Percentiles rank a stretch among this genome's conserved stretches.
phyloP scores from a whole-genome alignment of 2,113 vertebrate genomes.

The Protomyctophum bolini region DNA sequence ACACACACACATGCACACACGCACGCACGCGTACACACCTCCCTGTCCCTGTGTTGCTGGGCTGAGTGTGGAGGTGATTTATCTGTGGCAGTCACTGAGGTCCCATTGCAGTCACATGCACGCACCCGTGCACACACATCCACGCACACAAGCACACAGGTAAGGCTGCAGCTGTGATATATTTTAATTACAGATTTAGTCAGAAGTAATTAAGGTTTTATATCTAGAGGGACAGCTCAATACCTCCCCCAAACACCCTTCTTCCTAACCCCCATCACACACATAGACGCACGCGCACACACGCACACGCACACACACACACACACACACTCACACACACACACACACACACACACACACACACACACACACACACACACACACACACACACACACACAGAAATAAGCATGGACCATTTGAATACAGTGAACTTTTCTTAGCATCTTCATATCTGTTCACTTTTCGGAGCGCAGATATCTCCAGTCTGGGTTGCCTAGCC shows the following conservation, averaged over 20 bases:
- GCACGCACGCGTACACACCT: neutral
- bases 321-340: conserved; percentile 9
- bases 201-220: conserved; percentile 92
- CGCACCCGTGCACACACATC: conserved; percentile 67
- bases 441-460: too few relatives aligned
- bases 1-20: too few relatives aligned
- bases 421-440: too few relatives aligned
- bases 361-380: conserved; percentile 24
- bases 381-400: conserved; percentile 12
- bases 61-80: conserved; percentile 80
- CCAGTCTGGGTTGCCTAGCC: too few relatives aligned
- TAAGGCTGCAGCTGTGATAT: conserved; percentile 86
- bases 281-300: conserved; percentile 19
- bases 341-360: neutral
- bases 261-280: neutral
- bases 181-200: conserved; percentile 97
- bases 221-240: conserved; percentile 79
- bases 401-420: neutral
- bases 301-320: conserved; percentile 2
- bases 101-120: conserved; percentile 70
- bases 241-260: conserved; percentile 35
- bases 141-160: conserved; percentile 69
- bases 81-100: conserved; percentile 83
- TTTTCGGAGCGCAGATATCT: too few relatives aligned
- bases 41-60: conserved; percentile 72